Evolutionary conservation across 2,888 invertebrate genomes (phyloP), one percentile per base, ranked within the genome.

Genomic region (Polylopha cassiicola): DNA sequence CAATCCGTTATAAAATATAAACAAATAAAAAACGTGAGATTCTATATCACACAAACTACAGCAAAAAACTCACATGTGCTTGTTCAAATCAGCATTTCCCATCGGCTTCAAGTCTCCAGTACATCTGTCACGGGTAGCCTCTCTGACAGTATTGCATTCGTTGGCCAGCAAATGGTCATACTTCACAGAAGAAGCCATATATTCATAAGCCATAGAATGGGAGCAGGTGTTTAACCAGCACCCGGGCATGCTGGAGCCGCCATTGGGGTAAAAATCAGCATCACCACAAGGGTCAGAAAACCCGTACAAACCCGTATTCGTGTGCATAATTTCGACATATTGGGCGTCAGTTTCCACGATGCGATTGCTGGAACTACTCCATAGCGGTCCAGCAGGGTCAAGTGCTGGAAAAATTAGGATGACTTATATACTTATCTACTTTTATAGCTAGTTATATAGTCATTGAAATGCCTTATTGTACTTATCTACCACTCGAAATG

Each of bases 311-410:
- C 47, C 54, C 2, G 64, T 68, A 46, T 78, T 71, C 0, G 84
- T 84, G 46, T 85, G 84, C 1, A 84, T 79, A 1, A 73, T 61
- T 55, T 84, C 84, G 0, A 82, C 80, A 50, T 80, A 81, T 29
- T 56, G 56, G 0, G 49, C 82, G 30, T 80, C 80, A 1, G 59
- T 61, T 2, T 48, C 15, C 0, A 42, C 46, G 0, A 84, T 33
- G 4, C 72, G 65, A 26, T 70, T 47, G 3, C 37, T 32, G 43
- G 71, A 63, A 0, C 45, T 34, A 8, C 50, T 36, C 75, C 76
- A 82, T 6, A 72, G 44, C 2, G 81, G 82, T 7, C 74, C 73
- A 16, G 84, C 81, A 0, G 84, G 82, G 47, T 85, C 84, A 14
- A 84, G 56, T 11, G 64, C 84, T 84, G 33, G 9, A 53, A 50